These are phyloP conservation scores for Amphipoea lucens DNA, from an alignment of 2,888 invertebrate species.

Conservation along the genomic window DNA sequence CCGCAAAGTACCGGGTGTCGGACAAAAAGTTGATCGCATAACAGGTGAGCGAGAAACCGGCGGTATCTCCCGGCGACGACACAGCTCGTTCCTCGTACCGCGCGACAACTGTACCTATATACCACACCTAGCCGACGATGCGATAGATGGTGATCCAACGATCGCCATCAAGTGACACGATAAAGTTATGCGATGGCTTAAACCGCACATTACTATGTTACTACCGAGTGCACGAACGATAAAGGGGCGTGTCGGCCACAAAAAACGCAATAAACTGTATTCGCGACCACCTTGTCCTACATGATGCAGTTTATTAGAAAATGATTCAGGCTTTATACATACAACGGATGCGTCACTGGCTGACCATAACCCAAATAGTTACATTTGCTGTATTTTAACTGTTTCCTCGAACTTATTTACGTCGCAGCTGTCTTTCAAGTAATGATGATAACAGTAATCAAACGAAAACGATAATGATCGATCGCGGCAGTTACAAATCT, in stretches of 20 bases:
- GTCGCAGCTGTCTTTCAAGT: slow-evolving; percentile 54
- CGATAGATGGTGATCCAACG: slow-evolving; percentile 27
- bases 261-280: slow-evolving; percentile 54
- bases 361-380: slow-evolving; percentile 66
- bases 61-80: slow-evolving; percentile 60
- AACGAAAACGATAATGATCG: slow-evolving; percentile 42
- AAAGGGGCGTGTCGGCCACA: slow-evolving; percentile 45
- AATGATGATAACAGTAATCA: slow-evolving; percentile 52
- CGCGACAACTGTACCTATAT: slow-evolving; percentile 51
- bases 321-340: slow-evolving; percentile 63
- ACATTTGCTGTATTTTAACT: slow-evolving; percentile 60
- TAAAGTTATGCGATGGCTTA: slow-evolving; percentile 26
- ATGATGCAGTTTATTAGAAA: slow-evolving; percentile 72
- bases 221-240: slow-evolving; percentile 26
- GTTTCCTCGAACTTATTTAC: slow-evolving; percentile 61
- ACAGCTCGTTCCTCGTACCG: slow-evolving; percentile 56
- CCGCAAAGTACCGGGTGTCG: slow-evolving; percentile 75
- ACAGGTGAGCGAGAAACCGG: slow-evolving; percentile 76
- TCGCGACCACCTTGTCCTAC: slow-evolving; percentile 64
- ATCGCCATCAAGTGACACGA: slow-evolving; percentile 27
- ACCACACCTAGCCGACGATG: slow-evolving; percentile 9
- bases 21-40: slow-evolving; percentile 77
- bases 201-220: slow-evolving; percentile 35
- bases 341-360: slow-evolving; percentile 64
- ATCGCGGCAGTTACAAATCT: slow-evolving; percentile 51